Evolutionary conservation across 2,113 vertebrate species (phyloP), one percentile per base, ranked within the genome.

Genomic region (Parus major): DNA sequence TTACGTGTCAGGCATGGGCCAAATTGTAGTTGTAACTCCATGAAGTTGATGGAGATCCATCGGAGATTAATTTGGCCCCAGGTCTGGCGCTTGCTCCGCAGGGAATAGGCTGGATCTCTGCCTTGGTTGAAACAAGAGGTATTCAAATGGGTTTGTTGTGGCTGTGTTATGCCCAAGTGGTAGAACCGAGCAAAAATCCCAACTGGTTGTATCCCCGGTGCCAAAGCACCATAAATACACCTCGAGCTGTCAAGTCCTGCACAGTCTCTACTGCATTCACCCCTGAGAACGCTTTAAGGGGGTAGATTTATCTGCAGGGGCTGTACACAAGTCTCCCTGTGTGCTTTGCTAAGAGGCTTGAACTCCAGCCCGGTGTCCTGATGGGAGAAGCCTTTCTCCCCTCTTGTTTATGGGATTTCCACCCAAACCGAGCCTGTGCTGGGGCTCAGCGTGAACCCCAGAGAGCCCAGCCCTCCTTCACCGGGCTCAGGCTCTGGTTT

Each of bases 71-170:
- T 94, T 94, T 97, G 96, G 96, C 93, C 86, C 86, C 9, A 23
- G 77, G 92, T 86, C 88, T 93, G 69, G 79, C 0, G 4, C 68
- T 82, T 31, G 80, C 79, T 94, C 90, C 4, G 0, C 1, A 2
- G 96, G 92, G 95, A 95, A 57, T 41, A 66, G 53, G 82, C 92
- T 93, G 95, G 88, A 96, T 90, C 59, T 61, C 85, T 92, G 93
- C 95, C 90, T 88, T 47, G 65, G 22, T 91, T 69, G 92, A 84
- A 94, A 89, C 78, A 29, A 92, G 93, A 93, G 88, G 78, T 70
- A 75, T 88, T 95, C 76, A 76, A 35, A 87, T 66, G 71, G 72
- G 69, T 89, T 93, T 91, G 93, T 90, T 90, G 88, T 80, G 93
- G 86, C 96, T 95, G 91, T 18, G 3, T 82, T 70, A 46, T 92